Percentiles rank a stretch among this genome's conserved stretches.
These are phyloP conservation scores for Myanophis thanlyinensis DNA, from an alignment of 2,113 vertebrate genomes.

Conservation along the genomic window DNA sequence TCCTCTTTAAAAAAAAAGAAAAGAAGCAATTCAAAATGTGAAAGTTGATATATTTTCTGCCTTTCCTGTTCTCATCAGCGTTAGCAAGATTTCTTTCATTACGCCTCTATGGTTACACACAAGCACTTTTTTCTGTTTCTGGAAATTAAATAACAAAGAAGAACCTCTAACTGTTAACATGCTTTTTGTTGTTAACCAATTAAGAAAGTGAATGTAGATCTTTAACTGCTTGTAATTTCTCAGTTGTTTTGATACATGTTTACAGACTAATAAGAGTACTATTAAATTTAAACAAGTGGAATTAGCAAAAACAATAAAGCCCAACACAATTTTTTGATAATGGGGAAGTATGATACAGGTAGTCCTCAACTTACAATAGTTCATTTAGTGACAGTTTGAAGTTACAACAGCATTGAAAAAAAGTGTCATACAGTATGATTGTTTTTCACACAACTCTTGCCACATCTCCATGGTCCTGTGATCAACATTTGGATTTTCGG, in stretches of 20 bases:
- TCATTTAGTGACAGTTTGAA: background rate
- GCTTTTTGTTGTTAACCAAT: rapidly evolving
- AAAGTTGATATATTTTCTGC: constrained; percentile 6
- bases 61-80: background rate
- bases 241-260: background rate
- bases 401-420: background rate
- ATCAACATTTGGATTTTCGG: background rate
- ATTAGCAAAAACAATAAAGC: background rate
- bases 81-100: background rate
- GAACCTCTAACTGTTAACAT: constrained; percentile 13
- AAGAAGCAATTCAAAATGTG: background rate
- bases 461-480: background rate
- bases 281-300: background rate
- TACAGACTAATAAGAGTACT: background rate
- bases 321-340: background rate
- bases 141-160: constrained; percentile 31
- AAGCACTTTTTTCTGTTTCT: constrained; percentile 30
- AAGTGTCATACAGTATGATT: background rate
- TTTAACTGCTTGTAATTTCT: background rate
- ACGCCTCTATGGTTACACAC: constrained; percentile 18
- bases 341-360: rapidly evolving
- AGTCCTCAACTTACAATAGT: background rate
- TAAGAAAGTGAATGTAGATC: background rate
- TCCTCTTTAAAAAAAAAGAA: background rate
- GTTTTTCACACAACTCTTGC: background rate